Evolutionary conservation across 2,888 invertebrate species (phyloP), one percentile per base, ranked within the genome.

Genomic region (Cheiracanthium punctorium): DNA sequence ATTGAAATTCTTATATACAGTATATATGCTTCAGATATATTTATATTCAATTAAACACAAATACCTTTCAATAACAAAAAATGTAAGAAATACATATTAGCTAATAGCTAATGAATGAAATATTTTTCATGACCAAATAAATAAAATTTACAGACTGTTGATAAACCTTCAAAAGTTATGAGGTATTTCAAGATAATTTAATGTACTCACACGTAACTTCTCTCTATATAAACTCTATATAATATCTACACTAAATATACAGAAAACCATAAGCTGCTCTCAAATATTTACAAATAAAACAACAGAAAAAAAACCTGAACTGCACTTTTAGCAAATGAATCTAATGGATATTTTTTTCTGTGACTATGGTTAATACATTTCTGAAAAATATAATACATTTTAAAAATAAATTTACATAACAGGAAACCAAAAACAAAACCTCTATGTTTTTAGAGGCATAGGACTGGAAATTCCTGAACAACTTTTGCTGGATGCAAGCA

Each of bases 191-290:
- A 58, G 1, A 58, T 12, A 58, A 58, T 58, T 24, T 5, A 58
- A 12, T 7, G 58, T 2, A 58, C 24, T 24, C 4, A n/a, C 17
- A 17, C 8, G 7, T 58, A 24, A 24, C 58, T 58, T 5, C 1
- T 58, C 1, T 58, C 58, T 58, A 70, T 29, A 79, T 70, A 77
- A 79, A 79, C 58, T 79, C 79, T 79, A 70, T 76, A 33, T 24
- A 58, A 29, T 74, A 81, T 81, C 74, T 81, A 74, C 81, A 81
- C 81, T 81, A 81, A 73, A 81, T 81, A 74, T 81, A 81, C 74
- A 80, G 29, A 74, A 48, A 52, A 64, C 28, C n/a, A 28, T 17
- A 74, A 74, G 73, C 74, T 74, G 69, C 81, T 69, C 58, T 24
- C 30, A 14, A 30, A 28, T 73, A 80, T 80, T 64, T 80, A 80